phyloP scores from a whole-genome alignment of 2,888 invertebrate genomes.

The Heliothis peltigera region DNA sequence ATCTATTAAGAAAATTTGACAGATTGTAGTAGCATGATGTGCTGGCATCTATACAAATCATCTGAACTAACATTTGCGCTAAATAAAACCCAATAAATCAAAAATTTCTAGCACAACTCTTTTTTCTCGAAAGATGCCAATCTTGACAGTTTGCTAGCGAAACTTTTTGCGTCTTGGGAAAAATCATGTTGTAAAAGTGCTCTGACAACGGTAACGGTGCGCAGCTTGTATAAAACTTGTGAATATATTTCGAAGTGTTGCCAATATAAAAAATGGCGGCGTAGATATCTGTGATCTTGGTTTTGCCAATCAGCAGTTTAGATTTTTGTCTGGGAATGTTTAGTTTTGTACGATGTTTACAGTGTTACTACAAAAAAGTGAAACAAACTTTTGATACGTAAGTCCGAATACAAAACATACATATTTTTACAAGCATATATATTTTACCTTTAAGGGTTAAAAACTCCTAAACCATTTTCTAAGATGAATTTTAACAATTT shows the following conservation, averaged over 20 bases:
- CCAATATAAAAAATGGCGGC: conserved; percentile 20
- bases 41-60: no score
- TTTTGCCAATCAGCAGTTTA: conserved; percentile 15
- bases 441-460: no score
- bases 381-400: no score
- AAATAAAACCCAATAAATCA: conserved; percentile 25
- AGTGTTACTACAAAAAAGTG: no score
- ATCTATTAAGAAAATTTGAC: no score
- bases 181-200: conserved; percentile 47
- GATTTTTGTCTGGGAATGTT: conserved; percentile 5
- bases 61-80: neutral
- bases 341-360: neutral
- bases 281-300: conserved; percentile 2
- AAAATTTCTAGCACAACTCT: conserved; percentile 10
- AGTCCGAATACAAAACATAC: no score
- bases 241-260: conserved; percentile 30
- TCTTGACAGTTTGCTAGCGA: conserved; percentile 29
- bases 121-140: conserved; percentile 38
- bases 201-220: conserved; percentile 33
- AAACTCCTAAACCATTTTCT: no score
- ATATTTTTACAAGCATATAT: no score
- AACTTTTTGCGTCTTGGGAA: conserved; percentile 48
- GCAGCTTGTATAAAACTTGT: conserved; percentile 28
- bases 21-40: no score
- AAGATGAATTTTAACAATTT: no score